These are phyloP conservation scores for Orchesella flavescens DNA, from an alignment of 2,888 invertebrate species.

Conservation along the genomic window DNA sequence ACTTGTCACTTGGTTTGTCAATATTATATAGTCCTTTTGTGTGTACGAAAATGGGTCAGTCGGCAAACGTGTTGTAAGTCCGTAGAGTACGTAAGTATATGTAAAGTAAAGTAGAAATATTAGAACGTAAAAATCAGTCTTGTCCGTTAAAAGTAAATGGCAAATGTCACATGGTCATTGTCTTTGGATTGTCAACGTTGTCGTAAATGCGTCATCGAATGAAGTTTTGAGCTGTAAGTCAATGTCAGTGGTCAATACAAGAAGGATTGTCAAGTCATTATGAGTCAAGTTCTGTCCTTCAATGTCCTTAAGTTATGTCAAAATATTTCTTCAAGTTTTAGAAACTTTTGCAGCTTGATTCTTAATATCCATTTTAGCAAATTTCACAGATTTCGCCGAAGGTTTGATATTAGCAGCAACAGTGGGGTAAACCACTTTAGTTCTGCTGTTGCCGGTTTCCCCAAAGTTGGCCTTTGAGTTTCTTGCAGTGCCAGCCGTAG, in stretches of 20 bases:
- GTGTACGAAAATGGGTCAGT: too few relatives aligned
- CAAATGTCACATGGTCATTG: not conserved
- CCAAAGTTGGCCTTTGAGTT: conserved; percentile 27
- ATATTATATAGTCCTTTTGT: too few relatives aligned
- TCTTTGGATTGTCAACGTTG: not conserved
- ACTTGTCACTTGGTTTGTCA: too few relatives aligned
- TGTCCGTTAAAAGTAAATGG: conserved; percentile 1
- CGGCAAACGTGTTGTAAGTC: too few relatives aligned
- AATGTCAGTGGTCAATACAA: too few relatives aligned
- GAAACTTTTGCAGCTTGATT: not conserved
- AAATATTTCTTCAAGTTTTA: too few relatives aligned
- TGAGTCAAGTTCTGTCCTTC: too few relatives aligned
- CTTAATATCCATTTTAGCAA: conserved; percentile 14
- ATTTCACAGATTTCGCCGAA: conserved; percentile 36
- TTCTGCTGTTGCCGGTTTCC: conserved; percentile 29
- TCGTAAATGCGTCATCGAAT: not conserved
- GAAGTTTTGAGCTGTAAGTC: too few relatives aligned
- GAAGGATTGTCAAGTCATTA: too few relatives aligned
- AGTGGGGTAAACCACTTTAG: conserved; percentile 42
- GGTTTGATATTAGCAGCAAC: conserved; percentile 49
- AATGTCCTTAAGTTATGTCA: not conserved
- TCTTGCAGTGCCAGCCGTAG: conserved; percentile 23
- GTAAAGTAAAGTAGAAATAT: conserved; percentile 1
- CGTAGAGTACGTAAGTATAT: too few relatives aligned
- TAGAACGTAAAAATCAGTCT: not conserved